phyloP scores from a whole-genome alignment of 1,140 invertebrate species.

The Bathynomus jamesi region DNA sequence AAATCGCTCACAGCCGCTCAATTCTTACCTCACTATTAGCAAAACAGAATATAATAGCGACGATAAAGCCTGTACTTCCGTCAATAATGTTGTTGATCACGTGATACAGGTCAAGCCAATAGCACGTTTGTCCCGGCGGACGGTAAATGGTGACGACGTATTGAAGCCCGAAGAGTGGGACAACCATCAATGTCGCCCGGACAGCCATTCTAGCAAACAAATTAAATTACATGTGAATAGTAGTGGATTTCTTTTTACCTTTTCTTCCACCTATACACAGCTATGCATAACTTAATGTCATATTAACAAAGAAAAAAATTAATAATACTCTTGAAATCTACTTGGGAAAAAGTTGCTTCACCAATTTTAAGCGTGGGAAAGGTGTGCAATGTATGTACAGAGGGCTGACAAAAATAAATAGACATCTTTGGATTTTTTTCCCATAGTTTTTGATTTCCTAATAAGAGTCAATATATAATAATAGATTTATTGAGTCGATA shows the following conservation, averaged over 20 bases:
- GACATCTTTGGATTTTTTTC: too few species aligned
- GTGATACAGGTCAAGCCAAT: slow-evolving; percentile 43
- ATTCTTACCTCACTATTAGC: slow-evolving; percentile 48
- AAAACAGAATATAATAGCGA: slow-evolving; percentile 51
- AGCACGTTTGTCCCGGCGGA: slow-evolving; percentile 40
- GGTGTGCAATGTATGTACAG: too few species aligned
- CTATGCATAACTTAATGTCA: too few species aligned
- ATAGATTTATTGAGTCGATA: too few species aligned
- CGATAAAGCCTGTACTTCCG: slow-evolving; percentile 45
- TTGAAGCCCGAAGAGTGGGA: slow-evolving; percentile 54
- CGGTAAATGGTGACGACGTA: slow-evolving; percentile 51
- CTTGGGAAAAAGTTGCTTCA: too few species aligned
- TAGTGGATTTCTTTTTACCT: neutral
- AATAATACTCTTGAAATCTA: too few species aligned
- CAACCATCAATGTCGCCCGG: slow-evolving; percentile 50
- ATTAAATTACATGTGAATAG: neutral
- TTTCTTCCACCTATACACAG: neutral
- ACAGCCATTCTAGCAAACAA: slow-evolving; percentile 48
- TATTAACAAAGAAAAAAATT: too few species aligned
- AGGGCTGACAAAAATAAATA: too few species aligned
- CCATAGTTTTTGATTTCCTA: too few species aligned
- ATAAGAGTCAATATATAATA: too few species aligned
- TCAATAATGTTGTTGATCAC: slow-evolving; percentile 45
- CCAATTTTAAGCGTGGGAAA: too few species aligned
- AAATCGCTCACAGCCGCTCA: too few species aligned